Evolutionary conservation across 2,888 invertebrate species (phyloP), one percentile per base, ranked within the genome.

Genomic region (Neoaliturus tenellus): DNA sequence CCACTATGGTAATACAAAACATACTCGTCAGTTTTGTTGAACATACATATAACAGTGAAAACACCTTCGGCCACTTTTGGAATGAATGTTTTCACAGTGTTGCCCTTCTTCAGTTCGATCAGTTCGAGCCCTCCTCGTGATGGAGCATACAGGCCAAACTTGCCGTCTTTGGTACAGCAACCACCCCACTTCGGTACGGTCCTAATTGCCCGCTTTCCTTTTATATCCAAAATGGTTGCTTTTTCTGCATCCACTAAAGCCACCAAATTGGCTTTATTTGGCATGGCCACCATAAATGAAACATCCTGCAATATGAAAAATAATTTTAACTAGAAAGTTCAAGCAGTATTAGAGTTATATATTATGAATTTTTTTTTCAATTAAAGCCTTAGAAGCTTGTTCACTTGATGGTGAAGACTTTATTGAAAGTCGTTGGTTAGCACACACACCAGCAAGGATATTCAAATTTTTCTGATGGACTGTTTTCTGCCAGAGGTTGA

Each of bases 1-100:
- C 99, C 99, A 87, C 98, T 97, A 90, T 99, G 99, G 89, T 99
- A 99, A 89, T 99, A 99, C 78, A 99, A 93, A 1, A 99, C 99
- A 88, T 99, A 98, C 88, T 97, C 95, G 88, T 99, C 98, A 1
- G 96, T 97, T 86, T 96, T 95, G 84, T 98, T 98, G 90, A 99
- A 99, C 92, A 96, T 94, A 85, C 98, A 97, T 86, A 98, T 97
- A 25, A 99, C 98, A 1, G 97, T 98, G 90, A 99, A 99, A 0
- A 99, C 99, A 0, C 99, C 99, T 90, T 99, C 99, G 0, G 99
- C 98, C 0, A 99, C 96, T 90, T 97, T 94, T 6, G 97, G 97
- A 86, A 99, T 98, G 86, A 98, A 96, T 0, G 96, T 98, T 90
- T 96, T 96, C 0, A 97, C 95, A 0, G 96, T 96, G 73, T 95